phyloP scores from a whole-genome alignment of 2,113 vertebrate genomes.

The Festucalex cinctus region DNA sequence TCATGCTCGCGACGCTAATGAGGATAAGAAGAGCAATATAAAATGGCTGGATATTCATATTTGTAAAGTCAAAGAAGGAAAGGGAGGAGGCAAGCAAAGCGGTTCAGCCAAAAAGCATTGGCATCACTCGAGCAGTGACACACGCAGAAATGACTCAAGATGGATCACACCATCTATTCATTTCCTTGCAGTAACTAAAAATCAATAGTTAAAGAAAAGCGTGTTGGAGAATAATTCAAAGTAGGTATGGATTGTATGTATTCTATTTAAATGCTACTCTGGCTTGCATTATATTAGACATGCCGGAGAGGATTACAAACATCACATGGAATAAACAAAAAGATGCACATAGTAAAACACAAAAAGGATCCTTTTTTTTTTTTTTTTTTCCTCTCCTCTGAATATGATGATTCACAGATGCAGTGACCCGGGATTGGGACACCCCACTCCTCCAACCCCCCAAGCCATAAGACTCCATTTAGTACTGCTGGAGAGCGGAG shows the following conservation, averaged over 20 bases:
- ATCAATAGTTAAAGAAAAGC: conserved; percentile 8
- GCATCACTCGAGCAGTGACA: conserved; percentile 13
- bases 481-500: conserved; percentile 62
- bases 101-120: conserved; percentile 30
- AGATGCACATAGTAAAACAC: conserved; percentile 12
- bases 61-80: conserved; percentile 8
- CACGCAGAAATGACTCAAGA: conserved; percentile 8
- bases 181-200: conserved; percentile 14
- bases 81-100: conserved; percentile 31
- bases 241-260: no score
- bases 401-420: conserved; percentile 62
- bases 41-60: not conserved
- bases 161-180: not conserved
- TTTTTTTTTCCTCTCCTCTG: conserved; percentile 37
- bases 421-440: conserved; percentile 54
- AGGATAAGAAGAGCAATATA: no score
- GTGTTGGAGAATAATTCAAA: not conserved
- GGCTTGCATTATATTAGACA: not conserved
- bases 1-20: no score
- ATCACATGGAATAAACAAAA: conserved; percentile 24
- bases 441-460: conserved; percentile 25
- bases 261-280: no score
- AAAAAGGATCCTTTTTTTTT: conserved; percentile 30
- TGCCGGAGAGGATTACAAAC: conserved; percentile 19
- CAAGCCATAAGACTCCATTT: conserved; percentile 64